These are phyloP conservation scores for Lepidocyrtoides sp. DNA, from an alignment of 2,888 invertebrate genomes.

Conservation along the genomic window DNA sequence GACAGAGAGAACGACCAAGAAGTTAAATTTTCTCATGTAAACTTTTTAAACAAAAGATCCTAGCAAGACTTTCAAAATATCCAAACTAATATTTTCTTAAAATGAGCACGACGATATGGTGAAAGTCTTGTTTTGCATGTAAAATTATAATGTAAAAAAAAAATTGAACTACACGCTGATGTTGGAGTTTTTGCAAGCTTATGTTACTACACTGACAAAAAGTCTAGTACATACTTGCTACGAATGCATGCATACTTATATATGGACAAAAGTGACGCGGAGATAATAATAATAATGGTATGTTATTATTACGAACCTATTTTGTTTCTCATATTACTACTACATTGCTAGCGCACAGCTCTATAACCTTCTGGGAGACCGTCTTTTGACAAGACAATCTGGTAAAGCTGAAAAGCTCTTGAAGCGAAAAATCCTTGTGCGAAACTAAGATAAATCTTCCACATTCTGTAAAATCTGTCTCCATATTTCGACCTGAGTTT, in stretches of 20 bases:
- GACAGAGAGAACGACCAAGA: conserved; percentile 22
- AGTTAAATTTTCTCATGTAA: conserved; percentile 1
- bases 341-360: conserved; percentile 73
- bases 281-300: background rate
- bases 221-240: background rate
- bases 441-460: conserved; percentile 79
- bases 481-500: conserved; percentile 76
- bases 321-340: background rate
- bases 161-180: background rate
- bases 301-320: background rate
- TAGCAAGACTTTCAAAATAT: background rate
- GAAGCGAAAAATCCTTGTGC: conserved; percentile 72
- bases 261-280: conserved; percentile 36
- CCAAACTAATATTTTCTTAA: conserved; percentile 33
- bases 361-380: conserved; percentile 80
- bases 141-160: background rate
- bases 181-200: background rate
- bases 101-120: background rate
- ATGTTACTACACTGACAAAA: too few relatives aligned
- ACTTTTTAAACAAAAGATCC: background rate
- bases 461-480: conserved; percentile 82
- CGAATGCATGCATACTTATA: background rate
- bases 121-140: background rate
- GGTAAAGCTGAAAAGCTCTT: conserved; percentile 75
- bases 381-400: conserved; percentile 79